phyloP scores from a whole-genome alignment of 2,113 vertebrate species.

The Clarias macrocephalus region DNA sequence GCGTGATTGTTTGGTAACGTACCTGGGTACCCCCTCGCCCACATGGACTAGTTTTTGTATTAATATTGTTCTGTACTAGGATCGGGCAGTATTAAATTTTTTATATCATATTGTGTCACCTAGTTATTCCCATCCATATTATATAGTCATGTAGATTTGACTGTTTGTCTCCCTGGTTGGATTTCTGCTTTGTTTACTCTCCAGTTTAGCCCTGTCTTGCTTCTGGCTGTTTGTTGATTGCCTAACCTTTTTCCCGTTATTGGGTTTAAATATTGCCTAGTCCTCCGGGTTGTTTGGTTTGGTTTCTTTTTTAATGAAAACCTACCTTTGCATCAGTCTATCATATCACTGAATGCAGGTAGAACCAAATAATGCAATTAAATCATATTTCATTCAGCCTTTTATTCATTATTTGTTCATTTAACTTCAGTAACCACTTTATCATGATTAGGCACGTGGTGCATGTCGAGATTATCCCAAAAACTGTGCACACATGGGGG shows the following conservation, averaged over 20 bases:
- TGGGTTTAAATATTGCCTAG: background rate
- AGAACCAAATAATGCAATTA: background rate
- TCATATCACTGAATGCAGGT: background rate
- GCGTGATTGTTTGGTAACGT: too few relatives aligned
- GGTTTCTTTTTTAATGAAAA: background rate
- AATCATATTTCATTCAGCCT: background rate
- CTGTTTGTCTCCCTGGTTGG: background rate
- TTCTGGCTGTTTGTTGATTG: background rate
- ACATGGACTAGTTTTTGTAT: too few relatives aligned
- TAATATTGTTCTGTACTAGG: too few relatives aligned
- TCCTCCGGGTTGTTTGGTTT: background rate
- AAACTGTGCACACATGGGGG: background rate
- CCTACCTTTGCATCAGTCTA: background rate
- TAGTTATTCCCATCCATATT: too few relatives aligned
- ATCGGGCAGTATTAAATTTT: too few relatives aligned
- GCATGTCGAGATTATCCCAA: background rate
- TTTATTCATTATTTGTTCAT: background rate
- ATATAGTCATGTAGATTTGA: background rate
- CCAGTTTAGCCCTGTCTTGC: background rate
- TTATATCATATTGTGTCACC: too few relatives aligned
- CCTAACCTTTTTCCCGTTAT: background rate
- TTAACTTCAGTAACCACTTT: background rate
- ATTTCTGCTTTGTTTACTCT: background rate
- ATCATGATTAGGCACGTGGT: background rate
- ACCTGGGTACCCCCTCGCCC: too few relatives aligned